Conservation (phyloP, 2,113 vertebrate species). For the Fulica atra region DNA sequence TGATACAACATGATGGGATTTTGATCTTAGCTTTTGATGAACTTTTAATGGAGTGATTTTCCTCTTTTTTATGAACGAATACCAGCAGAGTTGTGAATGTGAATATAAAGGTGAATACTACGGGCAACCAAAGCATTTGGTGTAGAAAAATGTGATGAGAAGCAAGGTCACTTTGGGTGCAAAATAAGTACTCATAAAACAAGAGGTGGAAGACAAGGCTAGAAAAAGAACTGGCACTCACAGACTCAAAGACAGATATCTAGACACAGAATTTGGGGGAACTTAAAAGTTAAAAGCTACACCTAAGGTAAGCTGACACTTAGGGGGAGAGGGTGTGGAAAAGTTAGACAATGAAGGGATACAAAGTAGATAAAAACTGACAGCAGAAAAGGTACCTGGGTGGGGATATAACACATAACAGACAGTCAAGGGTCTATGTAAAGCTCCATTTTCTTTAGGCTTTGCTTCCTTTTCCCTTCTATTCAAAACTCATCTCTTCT, state of each 20-base stretch:
- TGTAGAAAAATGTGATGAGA: constrained; percentile 16
- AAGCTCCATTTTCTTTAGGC: not conserved
- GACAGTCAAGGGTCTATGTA: not conserved
- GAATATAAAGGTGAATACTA: not conserved
- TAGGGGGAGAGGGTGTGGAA: not conserved
- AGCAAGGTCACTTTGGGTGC: not conserved
- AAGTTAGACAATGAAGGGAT: not conserved
- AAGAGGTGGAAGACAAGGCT: not conserved
- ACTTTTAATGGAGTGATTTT: not conserved
- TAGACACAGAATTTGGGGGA: not conserved
- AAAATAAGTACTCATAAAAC: not conserved
- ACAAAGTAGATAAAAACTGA: not conserved
- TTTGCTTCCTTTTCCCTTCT: not conserved
- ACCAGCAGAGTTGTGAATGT: not conserved
- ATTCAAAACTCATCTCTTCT: not conserved
- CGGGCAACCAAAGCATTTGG: not conserved
- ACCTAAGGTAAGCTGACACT: not conserved
- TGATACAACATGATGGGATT: not conserved
- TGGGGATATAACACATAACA: not conserved
- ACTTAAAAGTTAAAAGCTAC: not conserved
- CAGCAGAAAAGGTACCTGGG: not conserved
- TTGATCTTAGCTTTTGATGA: not conserved
- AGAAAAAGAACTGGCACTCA: not conserved
- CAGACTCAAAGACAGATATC: not conserved
- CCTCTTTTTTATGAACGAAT: not conserved